Conservation (phyloP, 30 jellyfish, hydroid and myxozoan genomes). For the Morbakka virulenta region DNA sequence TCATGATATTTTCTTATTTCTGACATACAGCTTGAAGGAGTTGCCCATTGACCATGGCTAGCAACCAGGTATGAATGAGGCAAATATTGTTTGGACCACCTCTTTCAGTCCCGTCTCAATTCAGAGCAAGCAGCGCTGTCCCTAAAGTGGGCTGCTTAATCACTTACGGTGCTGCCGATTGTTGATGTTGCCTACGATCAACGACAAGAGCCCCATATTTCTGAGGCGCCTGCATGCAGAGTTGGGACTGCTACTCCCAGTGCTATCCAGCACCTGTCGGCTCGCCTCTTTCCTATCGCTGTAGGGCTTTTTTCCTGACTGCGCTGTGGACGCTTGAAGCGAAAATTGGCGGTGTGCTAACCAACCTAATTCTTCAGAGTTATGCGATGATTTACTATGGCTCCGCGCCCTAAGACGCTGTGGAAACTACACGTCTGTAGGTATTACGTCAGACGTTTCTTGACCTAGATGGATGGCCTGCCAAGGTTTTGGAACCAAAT, state of each 20-base stretch:
- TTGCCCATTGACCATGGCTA: not conserved
- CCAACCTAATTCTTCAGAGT: not conserved
- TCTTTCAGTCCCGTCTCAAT: not conserved
- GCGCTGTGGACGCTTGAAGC: not conserved
- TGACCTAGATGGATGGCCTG: too few relatives aligned
- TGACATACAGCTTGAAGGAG: not conserved
- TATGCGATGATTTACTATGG: not conserved
- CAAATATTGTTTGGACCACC: not conserved
- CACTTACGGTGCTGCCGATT: not conserved
- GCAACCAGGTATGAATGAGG: not conserved
- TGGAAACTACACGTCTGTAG: not conserved
- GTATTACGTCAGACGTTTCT: not conserved
- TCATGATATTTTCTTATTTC: not conserved
- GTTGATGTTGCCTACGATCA: not conserved
- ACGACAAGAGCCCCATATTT: not conserved
- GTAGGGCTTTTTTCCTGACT: not conserved
- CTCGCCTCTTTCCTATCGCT: not conserved
- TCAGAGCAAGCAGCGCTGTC: not conserved
- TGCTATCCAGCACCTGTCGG: not conserved
- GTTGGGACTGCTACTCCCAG: not conserved
- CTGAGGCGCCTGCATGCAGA: not conserved
- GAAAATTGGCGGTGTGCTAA: not conserved
- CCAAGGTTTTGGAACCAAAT: too few relatives aligned
- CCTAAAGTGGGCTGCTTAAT: not conserved
- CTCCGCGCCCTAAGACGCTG: not conserved